A percentile compares a stretch with the other conserved stretches of the same genome.
phyloP scores from a whole-genome alignment of 2,888 invertebrate genomes.

The Eupsilia transversa region DNA sequence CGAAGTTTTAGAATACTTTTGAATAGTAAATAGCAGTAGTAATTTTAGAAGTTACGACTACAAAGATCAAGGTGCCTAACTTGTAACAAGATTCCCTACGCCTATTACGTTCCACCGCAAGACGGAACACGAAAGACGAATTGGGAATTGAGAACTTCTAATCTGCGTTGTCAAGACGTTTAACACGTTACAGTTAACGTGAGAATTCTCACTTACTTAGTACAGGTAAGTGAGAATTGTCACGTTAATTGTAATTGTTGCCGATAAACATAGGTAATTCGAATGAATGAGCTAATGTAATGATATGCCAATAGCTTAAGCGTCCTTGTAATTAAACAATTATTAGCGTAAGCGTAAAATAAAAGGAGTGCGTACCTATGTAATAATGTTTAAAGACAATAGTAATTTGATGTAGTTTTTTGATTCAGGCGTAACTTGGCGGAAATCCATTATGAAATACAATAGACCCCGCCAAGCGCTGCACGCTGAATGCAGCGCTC shows the following conservation, averaged over 20 bases:
- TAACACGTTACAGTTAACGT: background rate
- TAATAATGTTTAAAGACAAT: no score
- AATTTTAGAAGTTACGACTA: background rate
- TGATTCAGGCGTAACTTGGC: no score
- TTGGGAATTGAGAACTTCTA: background rate
- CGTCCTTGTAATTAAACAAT: background rate
- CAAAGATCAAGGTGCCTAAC: background rate
- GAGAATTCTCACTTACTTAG: no score
- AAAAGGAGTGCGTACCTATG: no score
- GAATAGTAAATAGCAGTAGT: background rate
- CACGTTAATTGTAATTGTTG: background rate
- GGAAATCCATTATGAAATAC: no score
- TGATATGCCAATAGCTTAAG: no score
- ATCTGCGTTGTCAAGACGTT: conserved; percentile 1
- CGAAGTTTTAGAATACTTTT: background rate
- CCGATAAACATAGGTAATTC: background rate
- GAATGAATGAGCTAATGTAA: background rate
- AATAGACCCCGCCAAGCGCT: no score
- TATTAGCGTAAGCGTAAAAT: background rate
- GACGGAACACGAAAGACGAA: background rate
- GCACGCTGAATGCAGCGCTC: no score
- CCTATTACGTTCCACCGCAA: background rate
- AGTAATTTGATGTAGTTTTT: no score
- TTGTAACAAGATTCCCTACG: background rate
- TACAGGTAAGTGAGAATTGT: background rate